Base-by-base conservation (phyloP, 1,140 invertebrate genomes). In the Aphelinus atriplicis region DNA sequence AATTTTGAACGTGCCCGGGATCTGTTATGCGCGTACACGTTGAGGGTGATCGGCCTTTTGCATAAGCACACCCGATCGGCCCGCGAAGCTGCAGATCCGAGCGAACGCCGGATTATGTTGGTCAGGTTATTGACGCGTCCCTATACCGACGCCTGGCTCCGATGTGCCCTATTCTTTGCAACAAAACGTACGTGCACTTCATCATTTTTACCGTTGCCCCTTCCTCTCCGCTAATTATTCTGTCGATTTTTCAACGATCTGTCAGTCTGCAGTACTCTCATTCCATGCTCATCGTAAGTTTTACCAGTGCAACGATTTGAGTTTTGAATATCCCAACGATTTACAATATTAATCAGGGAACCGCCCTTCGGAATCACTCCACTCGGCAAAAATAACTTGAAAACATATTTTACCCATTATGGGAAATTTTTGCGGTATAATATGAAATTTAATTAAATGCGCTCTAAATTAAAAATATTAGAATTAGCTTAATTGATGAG, bases 61-160 rank as follows among this genome's bases (percentile, higher is more conserved):
- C 55, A 57, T 70, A 57, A 68, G 71, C 3, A 61, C 65, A 5
- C 26, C 26, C 26, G 26, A 26, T 26, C 26, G 26, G 26, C 26
- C 26, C 26, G 26, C 26, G 61, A 55, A 43, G n/a, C 48, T 7
- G 26, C 26, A 60, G 10, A 10, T 9, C 61, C 9, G 43, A 55
- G 2, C 51, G 26, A 26, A 26, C 26, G 26, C 0, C 50, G 73
- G 69, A 51, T 77, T 72, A 78, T 79, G 79, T 79, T 80, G 79
- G 77, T 77, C 68, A 66, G 63, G 78, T 76, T 78, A 79, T 81
- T 78, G 78, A 72, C 77, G 61, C 26, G 26, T 47, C 43, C 47
- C 47, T 10, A 10, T 45, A 26, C 45, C 26, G 3, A 6, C 58
- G 45, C n/a, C 51, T 43, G 26, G 1, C 10, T 7, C 6, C n/a